Conservation (phyloP, 2,797 vertebrate genomes). For the Enoplosus armatus region DNA sequence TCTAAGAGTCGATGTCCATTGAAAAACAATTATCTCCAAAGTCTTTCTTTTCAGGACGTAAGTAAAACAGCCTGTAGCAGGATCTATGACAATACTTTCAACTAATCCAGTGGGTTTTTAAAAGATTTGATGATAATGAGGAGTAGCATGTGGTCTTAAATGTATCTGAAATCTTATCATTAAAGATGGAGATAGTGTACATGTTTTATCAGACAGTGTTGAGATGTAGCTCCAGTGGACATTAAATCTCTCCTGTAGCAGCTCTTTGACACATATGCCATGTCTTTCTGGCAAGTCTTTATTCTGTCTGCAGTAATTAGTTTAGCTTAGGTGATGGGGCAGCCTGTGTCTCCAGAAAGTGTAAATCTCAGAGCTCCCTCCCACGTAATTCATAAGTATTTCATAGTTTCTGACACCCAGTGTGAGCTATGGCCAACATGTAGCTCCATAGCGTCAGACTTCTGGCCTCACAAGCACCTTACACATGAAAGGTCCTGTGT, state of each 20-base stretch:
- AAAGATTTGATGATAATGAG: not conserved
- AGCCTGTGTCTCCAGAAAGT: conserved; percentile 47
- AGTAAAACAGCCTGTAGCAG: conserved; percentile 8
- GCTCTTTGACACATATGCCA: conserved; percentile 24
- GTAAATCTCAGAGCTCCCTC: conserved; percentile 58
- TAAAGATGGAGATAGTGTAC: not conserved
- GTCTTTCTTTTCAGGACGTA: conserved; percentile 24
- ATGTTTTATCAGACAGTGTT: conserved; percentile 5
- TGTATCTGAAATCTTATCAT: conserved; percentile 13
- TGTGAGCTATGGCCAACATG: conserved; percentile 62
- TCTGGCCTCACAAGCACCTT: conserved; percentile 53
- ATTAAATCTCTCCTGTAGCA: conserved; percentile 12
- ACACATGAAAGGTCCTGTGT: conserved; percentile 54
- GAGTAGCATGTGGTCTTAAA: too few relatives aligned
- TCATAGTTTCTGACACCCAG: conserved; percentile 52
- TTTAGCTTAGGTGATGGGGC: conserved; percentile 43
- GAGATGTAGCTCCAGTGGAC: conserved; percentile 4
- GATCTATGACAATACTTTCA: conserved; percentile 21
- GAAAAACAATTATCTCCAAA: conserved; percentile 25
- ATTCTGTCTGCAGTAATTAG: conserved; percentile 63
- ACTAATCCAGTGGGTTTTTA: conserved; percentile 24
- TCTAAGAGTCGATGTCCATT: conserved; percentile 24
- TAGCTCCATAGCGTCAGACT: conserved; percentile 36
- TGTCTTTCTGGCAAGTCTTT: conserved; percentile 47
- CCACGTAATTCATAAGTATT: conserved; percentile 65